These are phyloP conservation scores for Leuctra nigra DNA, from an alignment of 2,888 invertebrate species.

Conservation along the genomic window DNA sequence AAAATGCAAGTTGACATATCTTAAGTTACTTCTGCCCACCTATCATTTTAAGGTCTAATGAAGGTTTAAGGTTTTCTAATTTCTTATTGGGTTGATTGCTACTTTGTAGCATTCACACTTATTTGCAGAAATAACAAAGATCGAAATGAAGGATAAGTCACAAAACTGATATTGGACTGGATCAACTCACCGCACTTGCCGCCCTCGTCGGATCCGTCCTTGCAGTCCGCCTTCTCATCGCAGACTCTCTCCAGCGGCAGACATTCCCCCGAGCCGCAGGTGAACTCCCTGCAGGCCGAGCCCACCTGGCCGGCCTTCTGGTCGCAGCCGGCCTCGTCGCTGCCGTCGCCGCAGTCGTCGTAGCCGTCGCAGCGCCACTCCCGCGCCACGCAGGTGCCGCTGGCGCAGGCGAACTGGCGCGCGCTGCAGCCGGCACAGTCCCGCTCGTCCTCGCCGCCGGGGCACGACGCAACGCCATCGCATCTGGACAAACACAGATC, in stretches of 20 bases:
- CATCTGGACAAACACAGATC: conserved; percentile 45
- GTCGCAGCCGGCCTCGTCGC: conserved; percentile 54
- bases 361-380: conserved; percentile 53
- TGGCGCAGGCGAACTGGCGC: conserved; percentile 49
- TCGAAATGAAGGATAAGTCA: no score
- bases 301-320: background rate
- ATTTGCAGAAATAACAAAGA: no score
- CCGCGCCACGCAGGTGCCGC: conserved; percentile 52
- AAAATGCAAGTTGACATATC: no score
- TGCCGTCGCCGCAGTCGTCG: conserved; percentile 63
- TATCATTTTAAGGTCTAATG: no score
- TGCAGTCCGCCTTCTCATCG: conserved; percentile 55
- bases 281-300: conserved; percentile 14
- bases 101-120: no score
- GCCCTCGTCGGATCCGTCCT: conserved; percentile 63
- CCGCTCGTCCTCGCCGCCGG: conserved; percentile 63
- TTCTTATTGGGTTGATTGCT: no score
- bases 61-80: no score
- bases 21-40: no score
- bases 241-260: conserved; percentile 57
- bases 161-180: no score
- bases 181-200: conserved; percentile 53
- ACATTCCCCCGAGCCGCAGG: conserved; percentile 56
- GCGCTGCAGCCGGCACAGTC: conserved; percentile 49
- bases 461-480: conserved; percentile 60